A percentile compares a stretch with the other conserved stretches of the same genome.
Conservation (phyloP, 1,140 invertebrate species). For the Pteromalus puparum region DNA sequence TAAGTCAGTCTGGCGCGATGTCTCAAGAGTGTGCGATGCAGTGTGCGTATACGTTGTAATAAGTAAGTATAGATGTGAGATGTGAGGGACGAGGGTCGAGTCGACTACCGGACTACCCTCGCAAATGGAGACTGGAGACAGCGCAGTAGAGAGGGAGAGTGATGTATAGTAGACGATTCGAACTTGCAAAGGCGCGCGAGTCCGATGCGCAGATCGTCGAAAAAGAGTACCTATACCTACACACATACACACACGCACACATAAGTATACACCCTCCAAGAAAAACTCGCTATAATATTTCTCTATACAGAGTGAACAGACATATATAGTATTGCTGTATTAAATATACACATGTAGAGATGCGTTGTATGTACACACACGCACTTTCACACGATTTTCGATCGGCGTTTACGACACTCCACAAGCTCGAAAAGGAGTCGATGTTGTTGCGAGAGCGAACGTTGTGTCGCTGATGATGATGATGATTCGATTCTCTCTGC, state of each 20-base stretch:
- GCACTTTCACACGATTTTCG: background rate
- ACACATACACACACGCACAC: background rate
- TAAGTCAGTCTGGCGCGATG: too few species aligned
- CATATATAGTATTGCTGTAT: too few species aligned
- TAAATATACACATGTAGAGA: too few species aligned
- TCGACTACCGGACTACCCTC: background rate
- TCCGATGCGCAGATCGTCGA: background rate
- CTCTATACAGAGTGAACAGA: too few species aligned
- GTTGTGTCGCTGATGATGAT: background rate
- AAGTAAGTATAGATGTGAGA: too few species aligned
- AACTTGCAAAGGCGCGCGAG: conserved; percentile 2
- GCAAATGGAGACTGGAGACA: background rate
- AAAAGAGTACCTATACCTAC: background rate
- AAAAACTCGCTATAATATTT: too few species aligned
- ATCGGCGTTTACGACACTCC: background rate
- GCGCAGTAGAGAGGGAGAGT: background rate
- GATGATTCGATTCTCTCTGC: background rate
- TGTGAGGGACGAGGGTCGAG: too few species aligned
- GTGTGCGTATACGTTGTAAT: too few species aligned
- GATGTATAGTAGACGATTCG: background rate
- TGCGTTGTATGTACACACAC: background rate
- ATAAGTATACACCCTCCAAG: too few species aligned
- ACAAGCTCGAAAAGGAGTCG: too few species aligned
- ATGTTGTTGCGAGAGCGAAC: background rate
- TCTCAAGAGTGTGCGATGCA: too few species aligned